Evolutionary conservation across 2,888 invertebrate genomes (phyloP).

Genomic region (Volucella inflata): DNA sequence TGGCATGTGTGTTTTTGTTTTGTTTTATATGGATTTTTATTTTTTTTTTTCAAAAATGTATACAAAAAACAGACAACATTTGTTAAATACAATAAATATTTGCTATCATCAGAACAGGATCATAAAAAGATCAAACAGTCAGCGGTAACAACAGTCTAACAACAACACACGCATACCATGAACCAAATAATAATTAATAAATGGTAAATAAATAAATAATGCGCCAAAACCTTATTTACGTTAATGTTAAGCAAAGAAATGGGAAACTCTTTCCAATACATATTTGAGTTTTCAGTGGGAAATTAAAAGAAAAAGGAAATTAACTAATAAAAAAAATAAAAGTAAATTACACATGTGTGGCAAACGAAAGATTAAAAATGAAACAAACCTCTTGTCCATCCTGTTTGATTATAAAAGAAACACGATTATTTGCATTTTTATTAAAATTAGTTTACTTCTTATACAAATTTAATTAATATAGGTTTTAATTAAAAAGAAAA

Average conservation of each 20-base stretch:
- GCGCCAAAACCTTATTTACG: slow-evolving; percentile 10
- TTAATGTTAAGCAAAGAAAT: slow-evolving; percentile 15
- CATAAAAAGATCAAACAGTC: slow-evolving; percentile 21
- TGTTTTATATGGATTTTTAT: too few species aligned
- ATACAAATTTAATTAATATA: slow-evolving; percentile 21
- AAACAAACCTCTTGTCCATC: slow-evolving; percentile 88
- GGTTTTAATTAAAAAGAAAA: neutral
- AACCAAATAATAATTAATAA: neutral
- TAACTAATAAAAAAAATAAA: slow-evolving; percentile 75
- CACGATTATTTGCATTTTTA: slow-evolving; percentile 69
- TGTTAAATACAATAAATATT: neutral
- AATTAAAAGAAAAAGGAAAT: slow-evolving; percentile 43
- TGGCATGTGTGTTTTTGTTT: too few species aligned
- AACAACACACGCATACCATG: slow-evolving; percentile 12
- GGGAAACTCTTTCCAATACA: slow-evolving; percentile 37
- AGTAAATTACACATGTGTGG: slow-evolving; percentile 76
- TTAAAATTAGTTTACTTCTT: slow-evolving; percentile 40
- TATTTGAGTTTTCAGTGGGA: slow-evolving; percentile 7
- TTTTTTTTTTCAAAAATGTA: too few species aligned
- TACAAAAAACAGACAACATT: neutral
- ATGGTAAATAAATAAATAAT: slow-evolving; percentile 10
- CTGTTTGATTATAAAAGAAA: slow-evolving; percentile 81
- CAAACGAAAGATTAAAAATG: slow-evolving; percentile 77
- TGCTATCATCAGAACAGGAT: neutral
- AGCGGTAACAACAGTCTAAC: slow-evolving; percentile 9